A percentile compares a stretch with the other conserved stretches of the same genome.
phyloP scores from a whole-genome alignment of 2,797 vertebrate species.

The Hyperoplus lanceolatus region DNA sequence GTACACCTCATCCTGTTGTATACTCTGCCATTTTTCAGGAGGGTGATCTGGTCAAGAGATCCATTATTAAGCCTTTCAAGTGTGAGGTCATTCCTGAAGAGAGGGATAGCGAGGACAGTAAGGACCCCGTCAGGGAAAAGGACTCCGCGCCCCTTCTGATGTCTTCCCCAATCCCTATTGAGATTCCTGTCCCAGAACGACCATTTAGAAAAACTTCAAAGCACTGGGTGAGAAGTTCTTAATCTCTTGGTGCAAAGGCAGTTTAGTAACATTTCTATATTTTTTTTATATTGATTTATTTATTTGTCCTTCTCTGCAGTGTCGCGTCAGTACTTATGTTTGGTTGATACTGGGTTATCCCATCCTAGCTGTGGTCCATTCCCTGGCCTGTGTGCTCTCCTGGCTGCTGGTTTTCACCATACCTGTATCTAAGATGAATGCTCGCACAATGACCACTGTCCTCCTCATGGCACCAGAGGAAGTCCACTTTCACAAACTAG shows the following conservation, averaged over 20 bases:
- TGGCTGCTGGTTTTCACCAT: slow-evolving; percentile 89
- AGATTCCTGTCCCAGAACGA: slow-evolving; percentile 57
- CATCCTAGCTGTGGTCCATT: slow-evolving; percentile 82
- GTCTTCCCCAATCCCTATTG: slow-evolving; percentile 41
- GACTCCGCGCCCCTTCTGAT: slow-evolving; percentile 67
- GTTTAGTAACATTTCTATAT: background rate
- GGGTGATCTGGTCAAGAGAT: slow-evolving; percentile 39
- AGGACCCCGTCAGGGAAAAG: slow-evolving; percentile 64
- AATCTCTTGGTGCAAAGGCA: background rate
- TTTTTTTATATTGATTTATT: background rate
- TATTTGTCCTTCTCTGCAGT: slow-evolving; percentile 61
- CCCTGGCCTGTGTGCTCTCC: slow-evolving; percentile 84
- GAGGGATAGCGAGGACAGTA: slow-evolving; percentile 49
- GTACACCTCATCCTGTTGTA: background rate
- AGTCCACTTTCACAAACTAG: slow-evolving; percentile 70
- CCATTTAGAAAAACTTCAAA: slow-evolving; percentile 23
- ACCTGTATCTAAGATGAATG: slow-evolving; percentile 88
- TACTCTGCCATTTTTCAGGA: slow-evolving; percentile 56
- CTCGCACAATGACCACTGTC: slow-evolving; percentile 71
- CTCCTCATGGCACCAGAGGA: slow-evolving; percentile 86
- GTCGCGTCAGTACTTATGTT: slow-evolving; percentile 52
- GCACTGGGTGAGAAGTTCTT: slow-evolving; percentile 85
- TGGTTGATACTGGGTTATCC: slow-evolving; percentile 89
- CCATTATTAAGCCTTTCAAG: slow-evolving; percentile 58
- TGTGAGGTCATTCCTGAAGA: slow-evolving; percentile 73